Percentiles rank a stretch among this genome's conserved stretches.
Conservation (phyloP, 1,140 invertebrate genomes). For the Pogonus chalceus region DNA sequence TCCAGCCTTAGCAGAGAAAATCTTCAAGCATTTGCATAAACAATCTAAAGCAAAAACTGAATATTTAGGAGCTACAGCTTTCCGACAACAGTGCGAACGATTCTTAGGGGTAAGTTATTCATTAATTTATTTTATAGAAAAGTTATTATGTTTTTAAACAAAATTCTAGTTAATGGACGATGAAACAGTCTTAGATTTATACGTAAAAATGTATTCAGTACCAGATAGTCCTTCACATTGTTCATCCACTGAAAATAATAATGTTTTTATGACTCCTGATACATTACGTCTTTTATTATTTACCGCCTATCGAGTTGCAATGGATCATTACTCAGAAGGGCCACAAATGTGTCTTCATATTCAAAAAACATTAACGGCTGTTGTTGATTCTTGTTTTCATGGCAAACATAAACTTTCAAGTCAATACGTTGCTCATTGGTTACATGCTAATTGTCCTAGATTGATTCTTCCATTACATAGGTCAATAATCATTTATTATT, state of each 20-base stretch:
- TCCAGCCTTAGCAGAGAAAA: constrained; percentile 53
- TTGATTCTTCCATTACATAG: constrained; percentile 67
- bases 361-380: constrained; percentile 55
- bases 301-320: constrained; percentile 62
- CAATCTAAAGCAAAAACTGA: constrained; percentile 47
- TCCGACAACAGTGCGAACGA: constrained; percentile 60
- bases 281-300: constrained; percentile 51
- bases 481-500: too few relatives aligned
- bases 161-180: constrained; percentile 30
- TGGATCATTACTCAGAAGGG: constrained; percentile 59
- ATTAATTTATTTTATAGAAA: not conserved
- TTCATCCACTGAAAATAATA: constrained; percentile 38
- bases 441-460: constrained; percentile 62
- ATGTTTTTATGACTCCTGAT: constrained; percentile 48
- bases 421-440: constrained; percentile 69
- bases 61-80: constrained; percentile 47
- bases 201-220: constrained; percentile 40
- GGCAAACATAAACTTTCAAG: constrained; percentile 60
- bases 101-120: constrained; percentile 41
- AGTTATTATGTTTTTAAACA: constrained; percentile 7
- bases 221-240: constrained; percentile 23
- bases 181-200: constrained; percentile 22
- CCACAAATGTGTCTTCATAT: constrained; percentile 48
- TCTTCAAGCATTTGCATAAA: constrained; percentile 53
- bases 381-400: constrained; percentile 68